These are phyloP conservation scores for Hypsopygia costalis DNA, from an alignment of 2,888 invertebrate species.

Conservation along the genomic window DNA sequence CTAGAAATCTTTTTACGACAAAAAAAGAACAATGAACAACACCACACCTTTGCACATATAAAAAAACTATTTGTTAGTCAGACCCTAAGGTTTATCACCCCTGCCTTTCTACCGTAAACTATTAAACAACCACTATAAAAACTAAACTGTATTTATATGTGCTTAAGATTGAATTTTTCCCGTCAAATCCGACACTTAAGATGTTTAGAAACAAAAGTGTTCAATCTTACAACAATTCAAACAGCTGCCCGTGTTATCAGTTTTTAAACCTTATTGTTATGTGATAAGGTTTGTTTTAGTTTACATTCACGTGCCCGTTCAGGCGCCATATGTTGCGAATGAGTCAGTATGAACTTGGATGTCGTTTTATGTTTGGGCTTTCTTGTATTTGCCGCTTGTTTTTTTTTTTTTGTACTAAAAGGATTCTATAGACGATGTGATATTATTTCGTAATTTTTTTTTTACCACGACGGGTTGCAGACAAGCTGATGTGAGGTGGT, in stretches of 20 bases:
- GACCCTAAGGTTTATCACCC: constrained; percentile 15
- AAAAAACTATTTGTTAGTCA: constrained; percentile 19
- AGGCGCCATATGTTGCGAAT: constrained; percentile 26
- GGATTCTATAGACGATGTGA: no score
- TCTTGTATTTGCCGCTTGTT: constrained; percentile 18
- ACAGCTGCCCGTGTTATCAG: constrained; percentile 18
- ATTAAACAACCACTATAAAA: constrained; percentile 1
- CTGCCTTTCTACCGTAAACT: constrained; percentile 10
- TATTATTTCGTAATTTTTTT: no score
- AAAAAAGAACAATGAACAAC: constrained; percentile 7
- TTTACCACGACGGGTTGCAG: no score
- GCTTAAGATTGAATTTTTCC: constrained; percentile 9
- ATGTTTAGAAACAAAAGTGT: not conserved
- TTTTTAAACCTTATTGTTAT: constrained; percentile 20
- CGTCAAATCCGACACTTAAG: not conserved
- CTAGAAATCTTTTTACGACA: constrained; percentile 4
- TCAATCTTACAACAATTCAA: constrained; percentile 12
- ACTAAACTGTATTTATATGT: constrained; percentile 1
- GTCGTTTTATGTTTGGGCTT: constrained; percentile 22
- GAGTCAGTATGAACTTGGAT: constrained; percentile 25
- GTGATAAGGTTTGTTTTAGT: constrained; percentile 19
- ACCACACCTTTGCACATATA: constrained; percentile 7
- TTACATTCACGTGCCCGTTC: constrained; percentile 18
- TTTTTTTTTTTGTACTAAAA: constrained; percentile 8
- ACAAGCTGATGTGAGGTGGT: no score